Evolutionary conservation across 2,888 invertebrate genomes (phyloP).

Genomic region (Diachrysia chrysitis): DNA sequence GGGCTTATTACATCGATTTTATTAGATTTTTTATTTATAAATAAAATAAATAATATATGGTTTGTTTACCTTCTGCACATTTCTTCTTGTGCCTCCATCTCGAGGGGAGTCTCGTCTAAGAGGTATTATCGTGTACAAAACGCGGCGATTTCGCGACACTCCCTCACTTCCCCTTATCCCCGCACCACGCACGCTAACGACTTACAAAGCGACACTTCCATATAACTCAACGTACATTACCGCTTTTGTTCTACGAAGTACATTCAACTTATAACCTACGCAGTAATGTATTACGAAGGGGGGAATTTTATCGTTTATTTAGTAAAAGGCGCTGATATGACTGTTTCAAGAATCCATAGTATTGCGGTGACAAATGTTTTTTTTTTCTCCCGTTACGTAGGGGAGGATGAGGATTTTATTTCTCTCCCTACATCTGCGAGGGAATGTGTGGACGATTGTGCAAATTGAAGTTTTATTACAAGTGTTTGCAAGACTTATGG

Average conservation of each 20-base stretch:
- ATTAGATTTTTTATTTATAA: neutral
- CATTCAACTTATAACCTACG: constrained; percentile 2
- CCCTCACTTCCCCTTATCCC: constrained; percentile 55
- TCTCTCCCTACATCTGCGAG: constrained; percentile 32
- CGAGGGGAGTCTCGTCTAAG: constrained; percentile 55
- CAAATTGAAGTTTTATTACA: constrained; percentile 57
- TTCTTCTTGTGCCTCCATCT: constrained; percentile 47
- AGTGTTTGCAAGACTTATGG: constrained; percentile 44
- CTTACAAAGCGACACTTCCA: constrained; percentile 17
- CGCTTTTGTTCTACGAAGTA: constrained; percentile 13
- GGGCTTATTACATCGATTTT: neutral
- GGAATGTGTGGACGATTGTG: constrained; percentile 36
- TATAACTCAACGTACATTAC: constrained; percentile 34
- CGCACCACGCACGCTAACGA: constrained; percentile 20
- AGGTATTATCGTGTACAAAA: constrained; percentile 78
- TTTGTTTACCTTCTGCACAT: constrained; percentile 22
- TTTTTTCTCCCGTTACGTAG: constrained; percentile 40
- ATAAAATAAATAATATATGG: too few species aligned
- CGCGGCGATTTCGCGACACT: constrained; percentile 72
- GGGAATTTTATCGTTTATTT: constrained; percentile 10
- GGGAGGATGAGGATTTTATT: constrained; percentile 50
- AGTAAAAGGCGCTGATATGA: constrained; percentile 51
- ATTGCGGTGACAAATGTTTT: constrained; percentile 62
- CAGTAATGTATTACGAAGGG: constrained; percentile 27
- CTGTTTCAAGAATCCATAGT: constrained; percentile 54